phyloP scores from a whole-genome alignment of 2,888 invertebrate genomes.

The Lordiphosa andalusiaca region DNA sequence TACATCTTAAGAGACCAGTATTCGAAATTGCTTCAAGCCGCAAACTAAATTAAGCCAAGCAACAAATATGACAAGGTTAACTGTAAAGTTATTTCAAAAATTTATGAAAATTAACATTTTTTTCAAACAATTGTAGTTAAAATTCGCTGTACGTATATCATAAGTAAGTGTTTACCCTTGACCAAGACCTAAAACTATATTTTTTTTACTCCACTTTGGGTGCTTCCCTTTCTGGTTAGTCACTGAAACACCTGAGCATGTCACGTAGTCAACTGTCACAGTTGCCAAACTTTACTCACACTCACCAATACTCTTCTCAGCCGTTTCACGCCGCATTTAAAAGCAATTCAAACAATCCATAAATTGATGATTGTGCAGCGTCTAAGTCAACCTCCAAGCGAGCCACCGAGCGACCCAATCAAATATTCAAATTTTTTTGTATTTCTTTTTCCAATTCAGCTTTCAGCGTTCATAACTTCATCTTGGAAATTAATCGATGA shows the following conservation, averaged over 20 bases:
- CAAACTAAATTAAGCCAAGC: no score
- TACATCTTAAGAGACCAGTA: no score
- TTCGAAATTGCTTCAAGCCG: no score
- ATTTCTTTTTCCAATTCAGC: conserved; percentile 21
- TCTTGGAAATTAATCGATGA: conserved; percentile 76
- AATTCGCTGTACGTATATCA: no score
- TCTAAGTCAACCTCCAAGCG: conserved; percentile 5
- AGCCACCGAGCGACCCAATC: conserved; percentile 53
- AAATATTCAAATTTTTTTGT: conserved; percentile 71
- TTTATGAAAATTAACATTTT: no score
- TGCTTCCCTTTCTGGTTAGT: conserved; percentile 39
- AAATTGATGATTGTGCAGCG: conserved; percentile 72
- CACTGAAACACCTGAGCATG: conserved; percentile 59
- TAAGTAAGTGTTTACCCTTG: conserved; percentile 40
- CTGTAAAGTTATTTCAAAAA: no score
- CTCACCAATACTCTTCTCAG: conserved; percentile 7
- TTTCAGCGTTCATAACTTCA: conserved; percentile 71
- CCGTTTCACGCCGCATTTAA: conserved; percentile 70
- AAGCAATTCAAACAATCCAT: conserved; percentile 65
- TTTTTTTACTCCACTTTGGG: conserved; percentile 26
- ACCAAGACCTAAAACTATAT: conserved; percentile 53
- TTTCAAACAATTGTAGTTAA: no score
- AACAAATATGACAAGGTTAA: no score
- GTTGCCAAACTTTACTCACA: conserved; percentile 17
- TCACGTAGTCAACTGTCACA: conserved; percentile 49